Evolutionary conservation across 2,888 invertebrate genomes (phyloP).

Genomic region (Xestoiulus laeticollis): DNA sequence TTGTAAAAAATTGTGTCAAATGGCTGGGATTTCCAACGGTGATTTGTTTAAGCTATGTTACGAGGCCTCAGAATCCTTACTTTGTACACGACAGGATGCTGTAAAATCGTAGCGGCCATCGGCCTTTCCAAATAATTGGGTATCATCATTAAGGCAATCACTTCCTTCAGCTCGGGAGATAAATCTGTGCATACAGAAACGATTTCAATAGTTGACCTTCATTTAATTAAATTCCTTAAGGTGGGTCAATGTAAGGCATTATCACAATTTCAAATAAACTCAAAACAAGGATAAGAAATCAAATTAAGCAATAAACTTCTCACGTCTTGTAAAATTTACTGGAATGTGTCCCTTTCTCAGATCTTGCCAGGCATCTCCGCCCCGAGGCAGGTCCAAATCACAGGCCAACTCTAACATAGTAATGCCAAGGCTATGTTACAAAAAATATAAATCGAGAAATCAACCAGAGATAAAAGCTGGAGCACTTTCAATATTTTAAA

Average conservation of each 20-base stretch:
- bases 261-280: background rate
- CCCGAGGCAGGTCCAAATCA: slow-evolving; percentile 75
- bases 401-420: slow-evolving; percentile 76
- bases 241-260: background rate
- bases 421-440: slow-evolving; percentile 71
- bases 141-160: slow-evolving; percentile 71
- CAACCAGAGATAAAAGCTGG: background rate
- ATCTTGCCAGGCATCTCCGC: slow-evolving; percentile 76
- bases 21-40: background rate
- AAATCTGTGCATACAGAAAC: slow-evolving; percentile 58
- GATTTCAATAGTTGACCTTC: too few relatives aligned
- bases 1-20: background rate
- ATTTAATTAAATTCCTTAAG: too few relatives aligned
- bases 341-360: slow-evolving; percentile 71
- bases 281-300: background rate
- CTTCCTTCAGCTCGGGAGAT: slow-evolving; percentile 67
- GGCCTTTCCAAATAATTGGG: slow-evolving; percentile 63
- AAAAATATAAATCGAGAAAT: slow-evolving; percentile 45
- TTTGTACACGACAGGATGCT: slow-evolving; percentile 36
- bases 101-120: slow-evolving; percentile 36
- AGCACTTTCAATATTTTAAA: background rate
- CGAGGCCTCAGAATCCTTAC: slow-evolving; percentile 2
- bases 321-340: slow-evolving; percentile 61
- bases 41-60: background rate
- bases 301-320: slow-evolving; percentile 36